Percentiles rank a stretch among this genome's conserved stretches.
phyloP scores from a whole-genome alignment of 2,797 vertebrate genomes.

The Falco naumanni region DNA sequence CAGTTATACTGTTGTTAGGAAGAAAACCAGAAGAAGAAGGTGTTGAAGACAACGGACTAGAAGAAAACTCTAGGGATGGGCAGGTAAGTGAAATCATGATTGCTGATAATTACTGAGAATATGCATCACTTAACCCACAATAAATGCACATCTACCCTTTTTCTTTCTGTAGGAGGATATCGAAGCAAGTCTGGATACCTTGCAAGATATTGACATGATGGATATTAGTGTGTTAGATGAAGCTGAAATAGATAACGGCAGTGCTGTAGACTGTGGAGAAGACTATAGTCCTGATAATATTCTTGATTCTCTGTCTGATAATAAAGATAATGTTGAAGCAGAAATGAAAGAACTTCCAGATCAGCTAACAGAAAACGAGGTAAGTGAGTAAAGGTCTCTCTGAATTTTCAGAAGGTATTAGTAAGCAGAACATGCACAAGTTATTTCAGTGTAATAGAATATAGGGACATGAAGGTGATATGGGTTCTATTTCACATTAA shows the following conservation, averaged over 20 bases:
- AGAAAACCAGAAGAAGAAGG: conserved; percentile 86
- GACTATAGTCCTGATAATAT: conserved; percentile 82
- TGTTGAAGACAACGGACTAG: conserved; percentile 85
- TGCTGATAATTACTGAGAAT: background rate
- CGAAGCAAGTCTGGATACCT: conserved; percentile 86
- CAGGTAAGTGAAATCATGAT: conserved; percentile 76
- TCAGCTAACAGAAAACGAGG: conserved; percentile 75
- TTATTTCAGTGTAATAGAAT: background rate
- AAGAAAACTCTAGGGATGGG: conserved; percentile 90
- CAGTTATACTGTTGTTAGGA: conserved; percentile 73
- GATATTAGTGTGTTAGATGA: conserved; percentile 94
- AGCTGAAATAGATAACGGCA: conserved; percentile 88
- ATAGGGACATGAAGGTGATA: background rate
- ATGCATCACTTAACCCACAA: background rate
- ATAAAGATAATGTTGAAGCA: conserved; percentile 74
- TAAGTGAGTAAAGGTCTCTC: conserved; percentile 15
- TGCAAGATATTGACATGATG: conserved; percentile 94
- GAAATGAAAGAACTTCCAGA: conserved; percentile 76
- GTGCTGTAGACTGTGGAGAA: conserved; percentile 80
- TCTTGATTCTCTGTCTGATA: conserved; percentile 76
- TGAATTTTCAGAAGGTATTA: background rate
- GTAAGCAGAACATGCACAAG: background rate
- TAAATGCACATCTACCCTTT: background rate
- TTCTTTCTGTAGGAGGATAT: conserved; percentile 81
- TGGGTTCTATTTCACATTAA: background rate